Base-by-base conservation (phyloP, 2,888 invertebrate species). In the Zygothrica quintamaculata region DNA sequence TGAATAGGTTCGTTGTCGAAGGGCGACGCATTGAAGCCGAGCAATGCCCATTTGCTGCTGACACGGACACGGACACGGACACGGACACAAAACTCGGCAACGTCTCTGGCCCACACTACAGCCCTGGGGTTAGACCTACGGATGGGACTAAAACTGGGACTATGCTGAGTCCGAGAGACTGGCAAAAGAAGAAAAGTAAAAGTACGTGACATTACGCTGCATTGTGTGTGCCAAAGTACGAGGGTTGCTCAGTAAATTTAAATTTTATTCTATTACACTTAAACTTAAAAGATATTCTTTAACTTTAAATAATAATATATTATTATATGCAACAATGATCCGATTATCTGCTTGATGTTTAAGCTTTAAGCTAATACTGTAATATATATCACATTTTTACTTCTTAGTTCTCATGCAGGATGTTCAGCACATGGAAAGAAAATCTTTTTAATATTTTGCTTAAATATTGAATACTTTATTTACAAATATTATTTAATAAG, bases 1-100 rank as follows among this genome's bases (percentile, higher is more conserved):
- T 84, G 80, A 80, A 84, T 84, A 81, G 80, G 78, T 81, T 84
- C 80, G 74, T 81, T 80, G 75, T 77, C 78, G 81, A 73, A 69
- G 57, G 73, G 57, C 78, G 65, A 65, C 74, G 67, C 75, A 76
- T 76, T 72, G 58, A 72, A 72, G 58, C 60, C 70, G 36, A 58
- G 51, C 62, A 37, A 56, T 65, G 74, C 62, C 74, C 75, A 67
- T 67, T 74, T 76, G 51, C 52, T 36, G 51, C 62, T 59, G 48
- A 50, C 48, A 37, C 25, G 37, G 56, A 18, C 22, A 43, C 5
- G 29, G 29, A 22, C n/a, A 8, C 11, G 43, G 48, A 25, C 16
- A 25, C 7, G 37, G 42, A 7, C n/a, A n/a, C n/a, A n/a, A n/a
- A n/a, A n/a, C 13, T 12, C 40, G 13, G 31, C 9, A 7, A 13